Conservation (phyloP, 2,888 invertebrate genomes). For the Drosophila neotestacea region DNA sequence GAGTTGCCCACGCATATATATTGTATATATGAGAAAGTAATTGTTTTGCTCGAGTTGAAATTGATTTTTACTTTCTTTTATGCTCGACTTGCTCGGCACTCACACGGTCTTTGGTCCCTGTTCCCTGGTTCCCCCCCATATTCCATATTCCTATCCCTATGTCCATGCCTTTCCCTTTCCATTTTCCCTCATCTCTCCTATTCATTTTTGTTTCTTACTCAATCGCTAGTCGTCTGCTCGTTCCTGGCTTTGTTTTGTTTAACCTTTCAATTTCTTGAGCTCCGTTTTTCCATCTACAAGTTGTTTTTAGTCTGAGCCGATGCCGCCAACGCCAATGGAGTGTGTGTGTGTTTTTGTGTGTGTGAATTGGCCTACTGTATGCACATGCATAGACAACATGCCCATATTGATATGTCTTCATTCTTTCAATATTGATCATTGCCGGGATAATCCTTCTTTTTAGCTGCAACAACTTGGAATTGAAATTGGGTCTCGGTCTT, state of each 20-base stretch:
- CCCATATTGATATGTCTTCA: constrained; percentile 75
- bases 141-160: neutral
- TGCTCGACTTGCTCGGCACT: constrained; percentile 44
- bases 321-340: constrained; percentile 38
- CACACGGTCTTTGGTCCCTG: constrained; percentile 32
- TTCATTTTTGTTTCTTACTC: constrained; percentile 12
- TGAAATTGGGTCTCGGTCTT: constrained; percentile 60
- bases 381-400: constrained; percentile 56
- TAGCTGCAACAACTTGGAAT: constrained; percentile 64
- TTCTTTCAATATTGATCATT: constrained; percentile 80
- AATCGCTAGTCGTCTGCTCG: constrained; percentile 19
- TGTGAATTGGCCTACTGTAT: constrained; percentile 72
- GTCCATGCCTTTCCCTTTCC: constrained; percentile 18
- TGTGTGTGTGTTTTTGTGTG: constrained; percentile 34
- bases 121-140: constrained; percentile 1
- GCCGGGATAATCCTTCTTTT: constrained; percentile 83
- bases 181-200: constrained; percentile 8
- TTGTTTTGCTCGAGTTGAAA: constrained; percentile 77
- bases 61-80: constrained; percentile 77
- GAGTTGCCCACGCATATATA: constrained; percentile 48
- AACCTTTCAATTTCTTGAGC: constrained; percentile 73
- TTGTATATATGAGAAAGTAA: constrained; percentile 65
- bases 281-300: constrained; percentile 61
- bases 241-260: constrained; percentile 64
- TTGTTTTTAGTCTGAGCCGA: constrained; percentile 58